These are phyloP conservation scores for Psittacula derbiana DNA, from an alignment of 2,797 vertebrate genomes.

Conservation along the genomic window DNA sequence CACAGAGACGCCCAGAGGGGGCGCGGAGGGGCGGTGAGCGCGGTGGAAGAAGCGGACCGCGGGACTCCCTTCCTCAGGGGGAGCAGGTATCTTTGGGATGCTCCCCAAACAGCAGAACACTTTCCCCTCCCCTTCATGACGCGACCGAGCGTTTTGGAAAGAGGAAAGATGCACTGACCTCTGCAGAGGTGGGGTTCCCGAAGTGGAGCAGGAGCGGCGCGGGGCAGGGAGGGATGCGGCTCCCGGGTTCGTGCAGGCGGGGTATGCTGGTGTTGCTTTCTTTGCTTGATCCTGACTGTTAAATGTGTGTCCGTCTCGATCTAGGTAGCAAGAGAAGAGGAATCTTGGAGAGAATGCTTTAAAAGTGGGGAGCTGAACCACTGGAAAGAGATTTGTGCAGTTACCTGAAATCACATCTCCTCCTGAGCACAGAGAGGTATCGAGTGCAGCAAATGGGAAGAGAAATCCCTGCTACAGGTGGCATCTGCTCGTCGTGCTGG, in stretches of 20 bases:
- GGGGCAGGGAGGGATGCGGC: not conserved
- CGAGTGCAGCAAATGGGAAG: fast-evolving
- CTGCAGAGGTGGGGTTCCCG: not conserved
- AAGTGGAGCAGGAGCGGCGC: fast-evolving
- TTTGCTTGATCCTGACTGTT: not conserved
- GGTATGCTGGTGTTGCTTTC: not conserved
- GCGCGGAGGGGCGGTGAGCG: fast-evolving
- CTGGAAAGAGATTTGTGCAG: not conserved
- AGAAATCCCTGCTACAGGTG: not conserved
- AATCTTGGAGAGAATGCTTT: not conserved
- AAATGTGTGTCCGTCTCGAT: not conserved
- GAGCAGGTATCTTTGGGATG: not conserved
- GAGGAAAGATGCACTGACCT: not conserved
- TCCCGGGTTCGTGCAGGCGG: fast-evolving
- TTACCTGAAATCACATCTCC: not conserved
- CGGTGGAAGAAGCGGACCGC: fast-evolving
- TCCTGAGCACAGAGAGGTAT: no score
- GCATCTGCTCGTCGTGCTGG: not conserved
- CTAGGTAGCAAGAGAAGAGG: not conserved
- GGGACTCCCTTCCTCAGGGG: fast-evolving
- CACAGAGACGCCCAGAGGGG: fast-evolving
- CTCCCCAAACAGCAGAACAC: not conserved
- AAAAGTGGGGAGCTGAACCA: not conserved
- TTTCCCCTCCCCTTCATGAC: fast-evolving
- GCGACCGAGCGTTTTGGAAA: fast-evolving